Conservation (phyloP, 2,113 vertebrate species). For the Australoheros scitulus region DNA sequence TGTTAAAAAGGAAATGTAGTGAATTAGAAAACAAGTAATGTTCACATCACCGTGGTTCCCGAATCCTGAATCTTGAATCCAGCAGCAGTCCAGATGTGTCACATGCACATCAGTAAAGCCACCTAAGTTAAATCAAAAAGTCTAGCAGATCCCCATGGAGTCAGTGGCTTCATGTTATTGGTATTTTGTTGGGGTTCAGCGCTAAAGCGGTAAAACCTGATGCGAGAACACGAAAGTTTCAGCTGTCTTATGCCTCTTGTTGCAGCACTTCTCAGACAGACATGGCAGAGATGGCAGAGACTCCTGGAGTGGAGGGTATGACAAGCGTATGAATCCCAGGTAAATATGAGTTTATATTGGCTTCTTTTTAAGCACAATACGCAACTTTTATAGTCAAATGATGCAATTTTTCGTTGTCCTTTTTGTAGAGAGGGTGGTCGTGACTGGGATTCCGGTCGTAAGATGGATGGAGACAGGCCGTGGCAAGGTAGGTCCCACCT, state of each 20-base stretch:
- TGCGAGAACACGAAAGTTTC: not conserved
- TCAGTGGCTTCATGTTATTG: not conserved
- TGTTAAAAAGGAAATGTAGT: not conserved
- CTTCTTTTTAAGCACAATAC: not conserved
- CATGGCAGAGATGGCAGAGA: slow-evolving; percentile 88
- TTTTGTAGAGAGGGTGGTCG: slow-evolving; percentile 79
- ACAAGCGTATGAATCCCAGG: slow-evolving; percentile 82
- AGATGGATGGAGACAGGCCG: slow-evolving; percentile 86
- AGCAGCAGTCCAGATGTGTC: not conserved
- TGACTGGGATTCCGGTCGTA: slow-evolving; percentile 90
- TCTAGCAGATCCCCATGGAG: not conserved
- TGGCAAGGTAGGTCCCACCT: slow-evolving; percentile 81
- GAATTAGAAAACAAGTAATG: not conserved
- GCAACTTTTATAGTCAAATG: not conserved
- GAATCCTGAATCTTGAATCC: not conserved
- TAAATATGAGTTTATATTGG: slow-evolving; percentile 7
- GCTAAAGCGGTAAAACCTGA: not conserved
- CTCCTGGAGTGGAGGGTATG: slow-evolving; percentile 83
- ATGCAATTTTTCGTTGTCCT: not conserved
- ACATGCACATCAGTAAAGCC: rapidly evolving
- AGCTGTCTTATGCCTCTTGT: not conserved
- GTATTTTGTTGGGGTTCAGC: not conserved
- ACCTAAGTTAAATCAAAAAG: not conserved
- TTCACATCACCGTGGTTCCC: not conserved
- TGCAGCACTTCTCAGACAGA: slow-evolving; percentile 89